Evolutionary conservation across 2,113 vertebrate genomes (phyloP).

Genomic region (Macquaria ambigua): DNA sequence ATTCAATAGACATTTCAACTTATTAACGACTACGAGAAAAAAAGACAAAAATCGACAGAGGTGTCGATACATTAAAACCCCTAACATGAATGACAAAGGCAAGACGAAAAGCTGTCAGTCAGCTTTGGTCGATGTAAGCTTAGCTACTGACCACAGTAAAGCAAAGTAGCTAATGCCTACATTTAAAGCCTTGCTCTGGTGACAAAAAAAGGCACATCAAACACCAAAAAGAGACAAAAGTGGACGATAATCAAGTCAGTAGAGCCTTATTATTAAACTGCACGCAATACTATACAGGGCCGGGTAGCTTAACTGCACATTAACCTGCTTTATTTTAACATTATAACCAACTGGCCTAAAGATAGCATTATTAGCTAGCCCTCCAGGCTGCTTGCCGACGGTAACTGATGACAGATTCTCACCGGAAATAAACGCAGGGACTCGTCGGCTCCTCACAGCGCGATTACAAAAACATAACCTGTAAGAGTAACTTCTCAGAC

Average conservation of each 20-base stretch:
- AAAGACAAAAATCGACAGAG: not conserved
- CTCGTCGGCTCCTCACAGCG: constrained; percentile 21
- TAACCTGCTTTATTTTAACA: not conserved
- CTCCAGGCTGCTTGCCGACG: not conserved
- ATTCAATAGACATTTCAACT: not conserved
- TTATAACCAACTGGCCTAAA: constrained; percentile 2
- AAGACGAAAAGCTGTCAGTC: not conserved
- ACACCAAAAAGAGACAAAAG: not conserved
- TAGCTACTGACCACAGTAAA: constrained; percentile 3
- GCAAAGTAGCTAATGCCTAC: not conserved
- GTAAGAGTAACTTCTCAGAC: not conserved
- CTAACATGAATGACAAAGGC: not conserved
- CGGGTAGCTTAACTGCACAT: not conserved
- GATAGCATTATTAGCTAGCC: constrained; percentile 46
- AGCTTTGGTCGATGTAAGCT: not conserved
- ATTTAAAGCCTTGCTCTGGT: not conserved
- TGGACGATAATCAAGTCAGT: too few relatives aligned
- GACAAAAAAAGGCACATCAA: not conserved
- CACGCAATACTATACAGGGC: not conserved
- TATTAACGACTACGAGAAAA: not conserved
- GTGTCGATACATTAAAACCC: not conserved
- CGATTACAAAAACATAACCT: constrained; percentile 26
- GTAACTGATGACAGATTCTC: constrained; percentile 35
- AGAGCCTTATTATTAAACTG: not conserved
- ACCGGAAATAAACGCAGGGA: constrained; percentile 50